Conservation (phyloP, 2,888 invertebrate species). For the Pammene fasciana region DNA sequence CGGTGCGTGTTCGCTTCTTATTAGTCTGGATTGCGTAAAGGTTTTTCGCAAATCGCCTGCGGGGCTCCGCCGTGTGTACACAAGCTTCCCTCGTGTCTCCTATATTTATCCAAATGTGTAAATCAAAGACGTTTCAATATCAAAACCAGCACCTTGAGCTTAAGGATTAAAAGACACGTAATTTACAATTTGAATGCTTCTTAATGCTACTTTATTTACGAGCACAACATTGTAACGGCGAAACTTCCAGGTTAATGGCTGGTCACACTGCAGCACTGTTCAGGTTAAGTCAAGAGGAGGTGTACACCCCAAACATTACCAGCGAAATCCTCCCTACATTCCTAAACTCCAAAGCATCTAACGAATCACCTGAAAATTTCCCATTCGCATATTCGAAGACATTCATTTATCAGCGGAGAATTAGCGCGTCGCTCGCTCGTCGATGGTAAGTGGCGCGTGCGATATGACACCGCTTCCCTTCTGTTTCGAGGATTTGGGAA, state of each 20-base stretch:
- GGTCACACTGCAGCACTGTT: no score
- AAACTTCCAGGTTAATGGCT: no score
- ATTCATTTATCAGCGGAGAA: constrained; percentile 77
- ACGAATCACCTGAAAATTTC: constrained; percentile 62
- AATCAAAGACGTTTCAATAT: constrained; percentile 36
- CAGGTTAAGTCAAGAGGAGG: neutral
- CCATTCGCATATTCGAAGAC: constrained; percentile 60
- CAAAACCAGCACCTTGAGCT: constrained; percentile 25
- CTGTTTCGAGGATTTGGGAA: constrained; percentile 77
- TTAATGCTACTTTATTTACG: neutral
- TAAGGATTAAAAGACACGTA: constrained; percentile 23
- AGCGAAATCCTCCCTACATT: constrained; percentile 24
- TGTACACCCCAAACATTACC: constrained; percentile 3
- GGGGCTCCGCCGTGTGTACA: constrained; percentile 48
- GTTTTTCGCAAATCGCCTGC: constrained; percentile 72
- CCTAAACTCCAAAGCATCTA: constrained; percentile 43
- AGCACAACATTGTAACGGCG: no score
- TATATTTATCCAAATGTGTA: constrained; percentile 43
- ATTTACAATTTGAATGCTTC: neutral
- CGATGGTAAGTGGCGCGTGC: constrained; percentile 67
- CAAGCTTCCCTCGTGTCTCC: constrained; percentile 47
- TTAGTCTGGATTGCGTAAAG: constrained; percentile 78
- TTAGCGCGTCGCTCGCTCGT: constrained; percentile 70
- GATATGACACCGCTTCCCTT: constrained; percentile 76
- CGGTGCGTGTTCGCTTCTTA: constrained; percentile 78